These are phyloP conservation scores for Himalopsyche tibetana DNA, from an alignment of 2,888 invertebrate genomes.

Conservation along the genomic window DNA sequence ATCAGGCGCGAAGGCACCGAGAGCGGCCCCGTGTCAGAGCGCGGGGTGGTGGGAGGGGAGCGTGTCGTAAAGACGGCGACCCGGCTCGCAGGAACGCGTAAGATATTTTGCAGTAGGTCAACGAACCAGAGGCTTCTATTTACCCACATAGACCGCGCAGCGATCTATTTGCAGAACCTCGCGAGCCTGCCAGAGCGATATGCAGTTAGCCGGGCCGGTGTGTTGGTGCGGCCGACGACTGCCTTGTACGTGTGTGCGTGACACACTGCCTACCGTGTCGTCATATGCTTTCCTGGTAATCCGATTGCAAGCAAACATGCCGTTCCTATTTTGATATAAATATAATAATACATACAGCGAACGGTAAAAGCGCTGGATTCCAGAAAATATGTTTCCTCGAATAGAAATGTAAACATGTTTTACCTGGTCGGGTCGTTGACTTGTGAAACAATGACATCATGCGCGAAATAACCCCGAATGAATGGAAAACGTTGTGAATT, in stretches of 20 bases:
- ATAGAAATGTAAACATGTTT: slow-evolving; percentile 32
- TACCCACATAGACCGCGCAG: slow-evolving; percentile 56
- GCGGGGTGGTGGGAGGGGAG: background rate
- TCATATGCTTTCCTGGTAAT: slow-evolving; percentile 61
- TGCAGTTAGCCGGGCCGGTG: slow-evolving; percentile 60
- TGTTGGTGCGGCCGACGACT: slow-evolving; percentile 46
- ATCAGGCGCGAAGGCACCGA: background rate
- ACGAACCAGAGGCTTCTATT: slow-evolving; percentile 62
- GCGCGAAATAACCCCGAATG: slow-evolving; percentile 12
- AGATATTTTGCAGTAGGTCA: slow-evolving; percentile 62
- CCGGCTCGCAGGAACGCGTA: slow-evolving; percentile 52
- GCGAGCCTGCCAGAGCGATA: slow-evolving; percentile 52
- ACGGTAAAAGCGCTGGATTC: slow-evolving; percentile 50
- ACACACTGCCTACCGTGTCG: slow-evolving; percentile 62
- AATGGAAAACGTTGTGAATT: background rate
- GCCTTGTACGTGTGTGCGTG: slow-evolving; percentile 52
- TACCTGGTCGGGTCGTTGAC: slow-evolving; percentile 50
- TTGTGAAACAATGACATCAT: slow-evolving; percentile 13
- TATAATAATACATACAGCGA: background rate
- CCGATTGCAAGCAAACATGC: slow-evolving; percentile 47
- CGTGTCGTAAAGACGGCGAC: slow-evolving; percentile 10
- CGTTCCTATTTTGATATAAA: slow-evolving; percentile 52
- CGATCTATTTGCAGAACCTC: slow-evolving; percentile 58
- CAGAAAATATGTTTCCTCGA: slow-evolving; percentile 14
- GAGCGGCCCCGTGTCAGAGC: background rate